A percentile compares a stretch with the other conserved stretches of the same genome.
Conservation (phyloP, 2,797 vertebrate genomes). For the Diceros bicornis region DNA sequence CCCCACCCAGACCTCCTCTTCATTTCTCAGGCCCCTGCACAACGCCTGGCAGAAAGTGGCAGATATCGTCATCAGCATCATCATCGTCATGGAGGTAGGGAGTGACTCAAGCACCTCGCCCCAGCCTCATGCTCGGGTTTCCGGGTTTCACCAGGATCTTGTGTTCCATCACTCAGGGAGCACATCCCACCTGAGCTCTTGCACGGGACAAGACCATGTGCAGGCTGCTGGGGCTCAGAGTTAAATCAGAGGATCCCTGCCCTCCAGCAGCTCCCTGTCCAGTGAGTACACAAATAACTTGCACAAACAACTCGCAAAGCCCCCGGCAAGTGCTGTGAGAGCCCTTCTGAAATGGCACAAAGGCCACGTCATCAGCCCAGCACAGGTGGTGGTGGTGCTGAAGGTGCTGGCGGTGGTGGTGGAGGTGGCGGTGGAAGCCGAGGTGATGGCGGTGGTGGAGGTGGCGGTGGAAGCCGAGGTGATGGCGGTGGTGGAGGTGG, state of each 20-base stretch:
- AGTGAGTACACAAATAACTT: not conserved
- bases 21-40: not conserved
- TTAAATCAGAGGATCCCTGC: not conserved
- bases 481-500: no score
- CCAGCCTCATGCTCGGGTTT: not conserved
- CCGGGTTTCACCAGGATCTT: not conserved
- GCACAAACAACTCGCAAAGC: not conserved
- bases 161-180: not conserved
- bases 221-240: not conserved
- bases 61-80: not conserved
- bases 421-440: no score
- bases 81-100: not conserved
- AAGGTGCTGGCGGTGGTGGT: rapidly evolving
- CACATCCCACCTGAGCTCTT: not conserved
- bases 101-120: not conserved
- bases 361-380: not conserved
- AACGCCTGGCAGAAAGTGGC: not conserved
- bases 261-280: not conserved
- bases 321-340: not conserved
- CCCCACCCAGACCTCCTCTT: not conserved
- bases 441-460: no score
- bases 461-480: no score
- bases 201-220: not conserved
- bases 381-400: not conserved
- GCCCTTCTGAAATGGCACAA: not conserved